A percentile compares a stretch with the other conserved stretches of the same genome.
phyloP scores from a whole-genome alignment of 2,797 vertebrate genomes.

The Urosaurus nigricauda region DNA sequence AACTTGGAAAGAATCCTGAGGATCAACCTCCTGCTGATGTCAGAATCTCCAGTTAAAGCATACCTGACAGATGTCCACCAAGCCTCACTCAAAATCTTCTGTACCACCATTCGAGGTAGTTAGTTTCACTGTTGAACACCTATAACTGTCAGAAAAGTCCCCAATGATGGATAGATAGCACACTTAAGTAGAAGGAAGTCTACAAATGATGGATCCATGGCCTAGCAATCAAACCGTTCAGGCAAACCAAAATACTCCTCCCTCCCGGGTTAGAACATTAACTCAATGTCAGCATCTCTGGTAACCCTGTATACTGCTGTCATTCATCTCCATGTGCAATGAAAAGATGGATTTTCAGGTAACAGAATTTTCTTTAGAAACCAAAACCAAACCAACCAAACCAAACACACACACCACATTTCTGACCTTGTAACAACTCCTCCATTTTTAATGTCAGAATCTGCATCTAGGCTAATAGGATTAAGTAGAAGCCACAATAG shows the following conservation, averaged over 20 bases:
- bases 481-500: conserved; percentile 17
- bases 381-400: not conserved
- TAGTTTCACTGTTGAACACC: no score
- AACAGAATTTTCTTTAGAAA: not conserved
- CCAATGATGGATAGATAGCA: no score
- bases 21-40: no score
- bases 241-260: not conserved
- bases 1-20: no score
- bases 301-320: not conserved
- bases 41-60: no score
- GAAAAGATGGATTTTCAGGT: not conserved
- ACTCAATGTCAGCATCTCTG: not conserved
- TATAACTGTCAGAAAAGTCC: no score
- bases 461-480: not conserved
- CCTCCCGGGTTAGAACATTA: not conserved
- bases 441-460: not conserved
- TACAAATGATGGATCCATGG: conserved; percentile 14
- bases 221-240: conserved; percentile 36
- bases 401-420: not conserved
- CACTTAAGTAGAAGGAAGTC: not conserved
- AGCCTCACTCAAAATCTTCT: no score
- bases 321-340: not conserved
- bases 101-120: no score
- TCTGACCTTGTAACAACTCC: not conserved
- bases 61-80: no score